phyloP scores from a whole-genome alignment of 2,888 invertebrate species.

The Drosophila sordidula region DNA sequence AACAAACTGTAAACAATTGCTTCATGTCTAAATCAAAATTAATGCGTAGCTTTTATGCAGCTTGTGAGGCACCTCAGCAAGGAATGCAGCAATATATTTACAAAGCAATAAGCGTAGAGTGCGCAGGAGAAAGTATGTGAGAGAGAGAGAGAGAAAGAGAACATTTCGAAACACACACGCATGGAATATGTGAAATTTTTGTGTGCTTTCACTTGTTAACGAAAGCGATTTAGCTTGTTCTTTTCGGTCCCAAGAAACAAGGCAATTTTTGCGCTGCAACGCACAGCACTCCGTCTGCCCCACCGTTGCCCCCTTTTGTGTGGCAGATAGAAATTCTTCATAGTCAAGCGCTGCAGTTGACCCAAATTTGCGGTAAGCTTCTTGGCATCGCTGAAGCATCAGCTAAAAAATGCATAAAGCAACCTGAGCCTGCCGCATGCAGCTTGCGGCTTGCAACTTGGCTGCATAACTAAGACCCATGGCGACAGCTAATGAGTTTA shows the following conservation, averaged over 20 bases:
- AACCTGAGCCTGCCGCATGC: constrained; percentile 15
- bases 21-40: constrained; percentile 42
- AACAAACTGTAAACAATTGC: constrained; percentile 47
- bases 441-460: constrained; percentile 19
- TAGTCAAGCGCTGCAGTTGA: constrained; percentile 55
- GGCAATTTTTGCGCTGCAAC: constrained; percentile 67
- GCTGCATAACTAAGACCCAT: constrained; percentile 65
- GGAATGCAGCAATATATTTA: constrained; percentile 58
- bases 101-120: constrained; percentile 10
- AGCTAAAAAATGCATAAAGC: constrained; percentile 68
- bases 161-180: constrained; percentile 15
- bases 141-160: not conserved
- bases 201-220: constrained; percentile 59
- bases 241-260: constrained; percentile 40
- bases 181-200: constrained; percentile 45
- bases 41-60: constrained; percentile 41
- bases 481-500: constrained; percentile 76
- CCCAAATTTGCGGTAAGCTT: constrained; percentile 71
- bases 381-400: constrained; percentile 53
- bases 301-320: not conserved
- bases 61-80: constrained; percentile 23
- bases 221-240: constrained; percentile 63
- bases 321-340: constrained; percentile 33
- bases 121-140: not conserved
- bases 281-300: constrained; percentile 18